Evolutionary conservation across 2,888 invertebrate genomes (phyloP).

Genomic region (Cryptocheilus praepositus): DNA sequence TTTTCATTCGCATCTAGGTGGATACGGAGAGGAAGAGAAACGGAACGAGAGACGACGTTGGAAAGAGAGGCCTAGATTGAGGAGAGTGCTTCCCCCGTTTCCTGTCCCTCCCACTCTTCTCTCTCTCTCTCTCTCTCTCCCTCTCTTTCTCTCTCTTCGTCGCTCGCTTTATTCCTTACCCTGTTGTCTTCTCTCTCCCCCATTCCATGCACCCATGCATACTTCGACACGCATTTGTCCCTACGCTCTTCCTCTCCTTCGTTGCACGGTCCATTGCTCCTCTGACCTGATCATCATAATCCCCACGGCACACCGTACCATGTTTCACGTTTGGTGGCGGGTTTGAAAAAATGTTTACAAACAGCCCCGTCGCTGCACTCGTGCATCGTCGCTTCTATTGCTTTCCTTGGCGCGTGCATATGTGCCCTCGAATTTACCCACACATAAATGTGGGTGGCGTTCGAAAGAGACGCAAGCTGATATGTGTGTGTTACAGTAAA

Average conservation of each 20-base stretch:
- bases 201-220: not conserved
- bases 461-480: no score
- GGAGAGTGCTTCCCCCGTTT: not conserved
- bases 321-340: not conserved
- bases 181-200: not conserved
- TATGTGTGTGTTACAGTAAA: no score
- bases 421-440: no score
- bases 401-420: no score
- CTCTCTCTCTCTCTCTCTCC: constrained; percentile 14
- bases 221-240: not conserved
- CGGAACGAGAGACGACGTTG: no score
- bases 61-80: not conserved
- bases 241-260: no score
- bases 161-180: not conserved
- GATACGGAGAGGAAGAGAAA: no score
- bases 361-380: not conserved
- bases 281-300: constrained; percentile 1
- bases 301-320: not conserved
- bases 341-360: constrained; percentile 6
- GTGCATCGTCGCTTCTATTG: no score
- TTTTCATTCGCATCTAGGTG: no score
- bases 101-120: constrained; percentile 14
- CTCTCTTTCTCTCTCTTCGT: constrained; percentile 1
- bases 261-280: no score
- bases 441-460: no score